Percentiles rank a stretch among this genome's conserved stretches.
These are phyloP conservation scores for Reinhardtius hippoglossoides DNA, from an alignment of 2,113 vertebrate species.

Conservation along the genomic window DNA sequence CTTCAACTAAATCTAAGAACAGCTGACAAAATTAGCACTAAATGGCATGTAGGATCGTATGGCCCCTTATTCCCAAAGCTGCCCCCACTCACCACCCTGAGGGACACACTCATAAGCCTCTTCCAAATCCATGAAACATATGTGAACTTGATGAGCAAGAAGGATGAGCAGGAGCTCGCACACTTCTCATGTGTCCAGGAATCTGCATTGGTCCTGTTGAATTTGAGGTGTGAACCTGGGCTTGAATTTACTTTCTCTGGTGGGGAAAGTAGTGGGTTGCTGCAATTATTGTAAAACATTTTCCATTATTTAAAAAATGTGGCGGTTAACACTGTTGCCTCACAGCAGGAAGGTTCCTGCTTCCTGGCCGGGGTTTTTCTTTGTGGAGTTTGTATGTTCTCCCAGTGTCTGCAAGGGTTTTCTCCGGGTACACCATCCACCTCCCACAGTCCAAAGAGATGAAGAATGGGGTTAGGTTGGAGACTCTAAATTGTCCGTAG, in stretches of 20 bases:
- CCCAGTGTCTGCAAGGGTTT: too few relatives aligned
- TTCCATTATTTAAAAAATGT: too few relatives aligned
- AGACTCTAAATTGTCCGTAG: too few relatives aligned
- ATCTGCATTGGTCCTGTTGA: background rate
- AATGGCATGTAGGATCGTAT: background rate
- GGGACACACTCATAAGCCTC: background rate
- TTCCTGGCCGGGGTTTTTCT: too few relatives aligned
- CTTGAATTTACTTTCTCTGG: background rate
- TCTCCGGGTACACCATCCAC: too few relatives aligned
- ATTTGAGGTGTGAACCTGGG: background rate
- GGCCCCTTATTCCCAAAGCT: slow-evolving; percentile 4
- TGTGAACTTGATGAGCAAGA: background rate
- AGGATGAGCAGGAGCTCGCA: background rate
- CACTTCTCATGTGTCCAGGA: background rate
- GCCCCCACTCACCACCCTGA: background rate
- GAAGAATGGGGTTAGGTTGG: too few relatives aligned
- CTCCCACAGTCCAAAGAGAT: too few relatives aligned
- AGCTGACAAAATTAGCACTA: background rate
- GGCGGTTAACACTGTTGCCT: too few relatives aligned
- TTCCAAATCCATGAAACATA: background rate
- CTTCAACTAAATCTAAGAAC: background rate
- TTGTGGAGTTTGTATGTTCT: too few relatives aligned
- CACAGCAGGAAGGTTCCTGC: too few relatives aligned
- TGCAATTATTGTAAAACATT: background rate
- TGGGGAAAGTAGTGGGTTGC: background rate